phyloP scores from a whole-genome alignment of 2,888 invertebrate species.

The Leptinotarsa haldemani region DNA sequence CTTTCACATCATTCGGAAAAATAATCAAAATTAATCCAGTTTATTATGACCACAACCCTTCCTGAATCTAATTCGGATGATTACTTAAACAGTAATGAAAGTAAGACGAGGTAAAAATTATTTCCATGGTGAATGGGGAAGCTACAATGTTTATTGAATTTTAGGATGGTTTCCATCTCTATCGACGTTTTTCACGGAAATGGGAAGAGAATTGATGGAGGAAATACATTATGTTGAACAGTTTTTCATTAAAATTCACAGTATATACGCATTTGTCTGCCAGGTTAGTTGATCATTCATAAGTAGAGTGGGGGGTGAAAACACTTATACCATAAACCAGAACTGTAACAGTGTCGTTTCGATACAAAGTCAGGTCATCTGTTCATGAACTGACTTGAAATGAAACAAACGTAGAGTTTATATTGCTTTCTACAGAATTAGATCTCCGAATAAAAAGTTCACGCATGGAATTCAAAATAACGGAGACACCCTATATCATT shows the following conservation, averaged over 20 bases:
- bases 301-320: no score
- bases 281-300: constrained; percentile 55
- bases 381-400: no score
- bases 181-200: constrained; percentile 38
- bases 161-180: constrained; percentile 47
- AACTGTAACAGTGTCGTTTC: no score
- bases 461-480: no score
- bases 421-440: no score
- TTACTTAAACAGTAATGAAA: constrained; percentile 36
- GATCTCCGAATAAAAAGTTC: no score
- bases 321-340: no score
- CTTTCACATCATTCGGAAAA: constrained; percentile 29
- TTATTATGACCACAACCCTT: constrained; percentile 44
- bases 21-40: constrained; percentile 49
- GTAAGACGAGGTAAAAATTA: constrained; percentile 34
- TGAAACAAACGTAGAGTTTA: no score
- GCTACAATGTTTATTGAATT: constrained; percentile 26
- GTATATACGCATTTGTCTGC: constrained; percentile 60
- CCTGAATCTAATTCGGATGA: constrained; percentile 32
- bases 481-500: no score
- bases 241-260: constrained; percentile 59
- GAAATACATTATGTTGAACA: constrained; percentile 61
- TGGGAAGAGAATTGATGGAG: constrained; percentile 49
- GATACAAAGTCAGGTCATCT: no score
- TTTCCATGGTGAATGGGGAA: neutral